These are phyloP conservation scores for Cyanocitta stelleri DNA, from an alignment of 2,113 vertebrate species.

Conservation along the genomic window DNA sequence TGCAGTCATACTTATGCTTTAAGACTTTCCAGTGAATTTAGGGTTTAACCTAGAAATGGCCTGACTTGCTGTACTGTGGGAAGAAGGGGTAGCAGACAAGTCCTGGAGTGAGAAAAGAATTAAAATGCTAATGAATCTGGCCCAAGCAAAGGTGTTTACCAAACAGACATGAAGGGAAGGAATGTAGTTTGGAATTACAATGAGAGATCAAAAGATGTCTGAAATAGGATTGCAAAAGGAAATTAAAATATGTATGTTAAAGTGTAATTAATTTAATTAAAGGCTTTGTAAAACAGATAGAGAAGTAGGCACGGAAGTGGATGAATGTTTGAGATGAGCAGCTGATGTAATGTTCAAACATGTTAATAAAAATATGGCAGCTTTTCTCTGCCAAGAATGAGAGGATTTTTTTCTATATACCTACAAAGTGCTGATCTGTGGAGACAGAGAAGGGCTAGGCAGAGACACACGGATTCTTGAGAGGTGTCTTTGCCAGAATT, in stretches of 20 bases:
- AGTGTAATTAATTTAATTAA: conserved; percentile 45
- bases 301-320: neutral
- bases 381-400: conserved; percentile 3
- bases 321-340: conserved; percentile 9
- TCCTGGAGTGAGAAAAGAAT: conserved; percentile 43
- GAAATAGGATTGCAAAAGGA: conserved; percentile 29
- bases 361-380: conserved; percentile 19
- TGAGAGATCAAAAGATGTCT: conserved; percentile 36
- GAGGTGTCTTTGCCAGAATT: neutral
- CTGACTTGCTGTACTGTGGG: neutral
- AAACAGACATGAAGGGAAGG: conserved; percentile 21
- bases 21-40: neutral
- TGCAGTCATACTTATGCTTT: neutral
- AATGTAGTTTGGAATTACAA: neutral
- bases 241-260: neutral
- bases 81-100: neutral
- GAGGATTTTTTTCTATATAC: neutral
- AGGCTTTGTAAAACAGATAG: neutral
- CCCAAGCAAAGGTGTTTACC: conserved; percentile 35
- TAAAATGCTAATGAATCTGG: conserved; percentile 58
- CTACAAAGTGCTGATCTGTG: neutral
- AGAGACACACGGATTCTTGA: neutral
- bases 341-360: conserved; percentile 50
- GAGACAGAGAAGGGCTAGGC: neutral
- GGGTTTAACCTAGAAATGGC: neutral